Percentiles rank a stretch among this genome's conserved stretches.
phyloP scores from a whole-genome alignment of 2,888 invertebrate genomes.

The Dasypogon diadema region DNA sequence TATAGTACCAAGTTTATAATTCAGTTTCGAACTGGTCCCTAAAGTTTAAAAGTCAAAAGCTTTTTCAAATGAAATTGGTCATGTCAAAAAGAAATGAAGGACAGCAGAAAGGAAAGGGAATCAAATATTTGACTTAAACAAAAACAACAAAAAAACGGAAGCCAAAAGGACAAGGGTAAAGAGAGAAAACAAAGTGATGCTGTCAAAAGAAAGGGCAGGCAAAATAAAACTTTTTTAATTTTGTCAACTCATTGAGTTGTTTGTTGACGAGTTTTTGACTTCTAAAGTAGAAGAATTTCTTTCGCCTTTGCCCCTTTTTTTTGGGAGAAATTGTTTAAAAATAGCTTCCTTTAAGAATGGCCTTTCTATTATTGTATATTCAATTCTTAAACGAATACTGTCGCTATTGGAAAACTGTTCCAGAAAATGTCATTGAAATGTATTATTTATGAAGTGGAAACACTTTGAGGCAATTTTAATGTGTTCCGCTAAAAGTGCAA shows the following conservation, averaged over 20 bases:
- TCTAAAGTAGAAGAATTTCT: slow-evolving; percentile 25
- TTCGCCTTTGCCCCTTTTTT: slow-evolving; percentile 4
- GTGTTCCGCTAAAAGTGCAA: too few species aligned
- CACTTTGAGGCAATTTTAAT: too few species aligned
- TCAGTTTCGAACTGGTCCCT: neutral
- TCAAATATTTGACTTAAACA: slow-evolving; percentile 38
- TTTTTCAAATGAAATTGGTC: slow-evolving; percentile 19
- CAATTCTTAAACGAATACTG: too few species aligned
- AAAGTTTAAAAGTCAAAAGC: slow-evolving; percentile 29
- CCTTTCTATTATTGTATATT: too few species aligned
- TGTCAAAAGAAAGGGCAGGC: slow-evolving; percentile 34
- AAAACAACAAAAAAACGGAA: slow-evolving; percentile 1
- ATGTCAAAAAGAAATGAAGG: slow-evolving; percentile 34
- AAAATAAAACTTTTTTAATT: slow-evolving; percentile 44
- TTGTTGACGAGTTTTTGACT: slow-evolving; percentile 32
- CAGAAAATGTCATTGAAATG: too few species aligned
- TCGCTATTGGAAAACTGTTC: too few species aligned
- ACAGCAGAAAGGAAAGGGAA: slow-evolving; percentile 31
- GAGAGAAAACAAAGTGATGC: slow-evolving; percentile 35
- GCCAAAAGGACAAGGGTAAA: slow-evolving; percentile 34
- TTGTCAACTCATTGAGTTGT: slow-evolving; percentile 42
- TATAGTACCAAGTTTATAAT: too few species aligned
- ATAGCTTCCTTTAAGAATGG: too few species aligned
- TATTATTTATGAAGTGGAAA: too few species aligned
- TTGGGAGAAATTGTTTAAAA: too few species aligned